Percentiles rank a stretch among this genome's conserved stretches.
phyloP scores from a whole-genome alignment of 1,140 invertebrate genomes.

The Sycophaga agraensis region DNA sequence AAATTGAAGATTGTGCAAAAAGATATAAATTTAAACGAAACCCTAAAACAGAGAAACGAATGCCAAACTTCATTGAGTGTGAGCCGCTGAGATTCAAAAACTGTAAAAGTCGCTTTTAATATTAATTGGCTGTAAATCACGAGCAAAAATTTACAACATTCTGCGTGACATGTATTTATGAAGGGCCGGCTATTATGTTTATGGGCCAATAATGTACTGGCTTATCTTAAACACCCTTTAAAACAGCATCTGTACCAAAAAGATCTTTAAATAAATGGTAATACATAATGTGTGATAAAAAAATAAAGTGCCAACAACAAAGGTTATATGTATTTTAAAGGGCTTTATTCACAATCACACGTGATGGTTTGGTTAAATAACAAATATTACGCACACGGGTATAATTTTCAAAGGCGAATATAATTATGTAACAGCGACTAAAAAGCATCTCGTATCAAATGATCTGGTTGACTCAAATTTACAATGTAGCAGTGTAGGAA shows the following conservation, averaged over 20 bases:
- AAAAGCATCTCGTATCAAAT: too few relatives aligned
- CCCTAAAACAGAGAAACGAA: constrained; percentile 1
- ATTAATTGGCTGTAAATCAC: constrained; percentile 26
- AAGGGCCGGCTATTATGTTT: constrained; percentile 15
- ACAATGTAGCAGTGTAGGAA: too few relatives aligned
- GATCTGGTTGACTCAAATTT: too few relatives aligned
- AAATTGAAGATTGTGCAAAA: too few relatives aligned
- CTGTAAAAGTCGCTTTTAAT: constrained; percentile 3
- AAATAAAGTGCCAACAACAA: too few relatives aligned
- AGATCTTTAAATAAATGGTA: background rate
- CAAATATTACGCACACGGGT: too few relatives aligned
- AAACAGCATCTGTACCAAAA: background rate
- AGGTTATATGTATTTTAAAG: too few relatives aligned
- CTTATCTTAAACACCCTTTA: constrained; percentile 13
- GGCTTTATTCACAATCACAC: too few relatives aligned
- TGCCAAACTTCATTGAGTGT: background rate
- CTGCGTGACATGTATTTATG: constrained; percentile 17
- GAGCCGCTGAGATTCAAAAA: background rate
- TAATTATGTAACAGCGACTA: too few relatives aligned
- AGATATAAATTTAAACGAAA: constrained; percentile 8
- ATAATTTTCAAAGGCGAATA: too few relatives aligned
- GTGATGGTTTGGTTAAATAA: too few relatives aligned
- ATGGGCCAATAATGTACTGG: constrained; percentile 13
- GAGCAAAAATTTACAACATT: constrained; percentile 21
- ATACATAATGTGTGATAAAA: too few relatives aligned